These are phyloP conservation scores for Zhengitettix transpicula DNA, from an alignment of 2,888 invertebrate genomes.

Conservation along the genomic window DNA sequence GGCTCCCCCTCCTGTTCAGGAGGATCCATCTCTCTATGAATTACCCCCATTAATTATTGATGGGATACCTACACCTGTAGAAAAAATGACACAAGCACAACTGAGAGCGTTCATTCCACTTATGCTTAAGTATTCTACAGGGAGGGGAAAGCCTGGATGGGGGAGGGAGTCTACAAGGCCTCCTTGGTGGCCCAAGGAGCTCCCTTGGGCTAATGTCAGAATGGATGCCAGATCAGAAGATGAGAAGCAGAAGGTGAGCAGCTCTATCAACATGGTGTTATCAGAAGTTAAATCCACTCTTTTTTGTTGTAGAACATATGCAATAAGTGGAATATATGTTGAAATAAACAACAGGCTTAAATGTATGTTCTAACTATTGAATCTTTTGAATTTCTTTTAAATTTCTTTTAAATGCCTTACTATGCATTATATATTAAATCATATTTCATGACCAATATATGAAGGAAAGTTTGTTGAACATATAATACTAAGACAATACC, in stretches of 20 bases:
- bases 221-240: conserved; percentile 94
- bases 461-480: too few species aligned
- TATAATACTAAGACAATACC: too few species aligned
- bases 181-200: conserved; percentile 95
- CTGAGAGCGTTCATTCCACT: conserved; percentile 90
- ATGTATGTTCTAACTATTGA: too few species aligned
- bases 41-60: conserved; percentile 91
- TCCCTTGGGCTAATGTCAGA: conserved; percentile 95
- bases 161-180: conserved; percentile 90
- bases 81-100: conserved; percentile 98
- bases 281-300: too few species aligned
- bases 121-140: conserved; percentile 95
- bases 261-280: too few species aligned
- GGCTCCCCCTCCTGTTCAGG: conserved; percentile 68
- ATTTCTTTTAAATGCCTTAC: too few species aligned
- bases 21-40: conserved; percentile 88
- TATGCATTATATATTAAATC: too few species aligned
- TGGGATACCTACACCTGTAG: conserved; percentile 94
- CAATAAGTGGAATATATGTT: too few species aligned
- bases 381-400: too few species aligned
- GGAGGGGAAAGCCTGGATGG: conserved; percentile 93
- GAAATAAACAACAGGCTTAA: too few species aligned
- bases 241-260: conserved; percentile 81
- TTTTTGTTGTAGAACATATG: too few species aligned
- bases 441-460: too few species aligned